These are phyloP conservation scores for Trichogramma evanescens DNA, from an alignment of 2,888 invertebrate species.

Conservation along the genomic window DNA sequence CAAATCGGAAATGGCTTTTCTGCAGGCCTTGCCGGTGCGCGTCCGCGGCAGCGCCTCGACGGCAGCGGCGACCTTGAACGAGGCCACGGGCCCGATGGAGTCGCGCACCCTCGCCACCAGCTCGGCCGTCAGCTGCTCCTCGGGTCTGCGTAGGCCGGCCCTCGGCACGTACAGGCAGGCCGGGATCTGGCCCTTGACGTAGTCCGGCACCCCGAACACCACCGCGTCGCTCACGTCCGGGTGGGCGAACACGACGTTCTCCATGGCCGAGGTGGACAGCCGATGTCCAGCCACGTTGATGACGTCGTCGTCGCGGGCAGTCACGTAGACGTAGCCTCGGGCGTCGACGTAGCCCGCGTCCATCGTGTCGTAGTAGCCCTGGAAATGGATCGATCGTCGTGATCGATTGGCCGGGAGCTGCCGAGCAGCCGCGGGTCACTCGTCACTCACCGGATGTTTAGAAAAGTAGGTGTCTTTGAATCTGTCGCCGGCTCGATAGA, in stretches of 20 bases:
- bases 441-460: constrained; percentile 64
- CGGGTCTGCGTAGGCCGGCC: constrained; percentile 52
- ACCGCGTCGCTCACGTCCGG: constrained; percentile 79
- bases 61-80: constrained; percentile 72
- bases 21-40: constrained; percentile 74
- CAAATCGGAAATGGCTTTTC: constrained; percentile 79
- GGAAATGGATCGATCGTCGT: not conserved
- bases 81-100: constrained; percentile 79
- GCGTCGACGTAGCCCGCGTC: constrained; percentile 84
- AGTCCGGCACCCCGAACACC: constrained; percentile 84
- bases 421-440: too few species aligned
- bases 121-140: constrained; percentile 53
- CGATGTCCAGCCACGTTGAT: constrained; percentile 94
- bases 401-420: too few species aligned
- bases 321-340: constrained; percentile 79
- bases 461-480: constrained; percentile 78
- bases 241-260: constrained; percentile 84
- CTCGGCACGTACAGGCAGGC: constrained; percentile 78
- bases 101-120: constrained; percentile 56
- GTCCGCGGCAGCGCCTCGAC: constrained; percentile 81
- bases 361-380: constrained; percentile 92
- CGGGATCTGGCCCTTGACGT: constrained; percentile 85
- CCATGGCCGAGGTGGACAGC: constrained; percentile 80
- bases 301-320: constrained; percentile 87
- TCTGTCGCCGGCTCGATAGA: constrained; percentile 75